Evolutionary conservation across 2,888 invertebrate genomes (phyloP).

Genomic region (Drosophila parthenogenetica): DNA sequence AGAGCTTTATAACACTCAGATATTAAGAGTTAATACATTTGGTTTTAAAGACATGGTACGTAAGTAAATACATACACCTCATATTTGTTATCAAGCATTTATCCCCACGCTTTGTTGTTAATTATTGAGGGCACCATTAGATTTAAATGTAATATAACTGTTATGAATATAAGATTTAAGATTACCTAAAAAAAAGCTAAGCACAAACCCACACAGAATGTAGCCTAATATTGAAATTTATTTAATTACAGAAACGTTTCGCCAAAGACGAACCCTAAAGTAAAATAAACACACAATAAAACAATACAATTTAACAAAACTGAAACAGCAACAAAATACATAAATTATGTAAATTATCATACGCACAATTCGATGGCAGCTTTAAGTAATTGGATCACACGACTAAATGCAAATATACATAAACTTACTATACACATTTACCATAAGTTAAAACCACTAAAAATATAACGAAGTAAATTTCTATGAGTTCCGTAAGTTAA

Average conservation of each 20-base stretch:
- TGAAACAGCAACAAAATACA: conserved; percentile 24
- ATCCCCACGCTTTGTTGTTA: conserved; percentile 5
- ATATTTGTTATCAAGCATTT: not conserved
- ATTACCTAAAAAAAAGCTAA: not conserved
- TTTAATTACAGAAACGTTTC: conserved; percentile 86
- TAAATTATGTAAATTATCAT: conserved; percentile 47
- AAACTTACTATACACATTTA: conserved; percentile 30
- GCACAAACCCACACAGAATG: conserved; percentile 19
- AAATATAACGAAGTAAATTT: conserved; percentile 10
- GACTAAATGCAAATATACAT: conserved; percentile 40
- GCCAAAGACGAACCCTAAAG: conserved; percentile 82
- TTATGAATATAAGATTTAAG: not conserved
- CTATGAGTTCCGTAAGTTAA: conserved; percentile 6
- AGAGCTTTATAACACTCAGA: conserved; percentile 6
- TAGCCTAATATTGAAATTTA: conserved; percentile 57
- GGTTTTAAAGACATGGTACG: conserved; percentile 22
- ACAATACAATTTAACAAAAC: conserved; percentile 48
- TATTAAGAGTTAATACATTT: not conserved
- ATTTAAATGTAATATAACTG: conserved; percentile 8
- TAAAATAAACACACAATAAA: conserved; percentile 52
- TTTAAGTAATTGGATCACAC: conserved; percentile 58
- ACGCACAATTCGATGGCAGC: conserved; percentile 62
- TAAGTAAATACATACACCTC: conserved; percentile 19
- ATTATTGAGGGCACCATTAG: conserved; percentile 23
- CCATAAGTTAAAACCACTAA: conserved; percentile 25